Conservation (phyloP, 2,888 invertebrate species). For the Andrena fulva region DNA sequence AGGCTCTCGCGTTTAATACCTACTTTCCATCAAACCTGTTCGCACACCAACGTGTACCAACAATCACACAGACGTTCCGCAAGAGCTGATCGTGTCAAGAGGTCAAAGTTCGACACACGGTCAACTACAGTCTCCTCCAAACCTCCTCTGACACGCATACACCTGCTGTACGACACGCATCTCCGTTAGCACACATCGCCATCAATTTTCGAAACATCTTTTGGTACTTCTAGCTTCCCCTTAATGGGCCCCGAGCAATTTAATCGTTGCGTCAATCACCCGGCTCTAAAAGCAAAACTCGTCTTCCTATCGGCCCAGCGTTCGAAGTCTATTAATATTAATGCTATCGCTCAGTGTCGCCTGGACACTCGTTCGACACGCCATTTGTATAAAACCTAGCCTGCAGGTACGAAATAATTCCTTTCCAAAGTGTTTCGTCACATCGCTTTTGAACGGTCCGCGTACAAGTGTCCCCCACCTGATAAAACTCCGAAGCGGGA, state of each 20-base stretch:
- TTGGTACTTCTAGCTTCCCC: constrained; percentile 2
- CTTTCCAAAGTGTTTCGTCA: background rate
- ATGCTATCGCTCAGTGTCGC: constrained; percentile 23
- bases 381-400: constrained; percentile 6
- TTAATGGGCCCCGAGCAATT: constrained; percentile 36
- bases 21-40: constrained; percentile 76
- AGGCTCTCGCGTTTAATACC: constrained; percentile 65
- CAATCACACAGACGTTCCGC: background rate
- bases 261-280: constrained; percentile 30
- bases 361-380: background rate
- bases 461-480: background rate
- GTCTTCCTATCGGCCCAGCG: constrained; percentile 39
- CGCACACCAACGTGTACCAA: constrained; percentile 38
- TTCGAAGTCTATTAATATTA: constrained; percentile 45
- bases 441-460: background rate
- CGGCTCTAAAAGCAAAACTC: constrained; percentile 47
- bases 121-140: constrained; percentile 48
- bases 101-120: constrained; percentile 71
- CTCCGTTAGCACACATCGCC: background rate
- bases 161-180: constrained; percentile 21
- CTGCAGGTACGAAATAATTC: background rate
- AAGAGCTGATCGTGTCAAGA: constrained; percentile 45
- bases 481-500: background rate
- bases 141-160: constrained; percentile 1
- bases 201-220: constrained; percentile 20